Conservation (phyloP, 2,888 invertebrate species). For the Ophion costatus region DNA sequence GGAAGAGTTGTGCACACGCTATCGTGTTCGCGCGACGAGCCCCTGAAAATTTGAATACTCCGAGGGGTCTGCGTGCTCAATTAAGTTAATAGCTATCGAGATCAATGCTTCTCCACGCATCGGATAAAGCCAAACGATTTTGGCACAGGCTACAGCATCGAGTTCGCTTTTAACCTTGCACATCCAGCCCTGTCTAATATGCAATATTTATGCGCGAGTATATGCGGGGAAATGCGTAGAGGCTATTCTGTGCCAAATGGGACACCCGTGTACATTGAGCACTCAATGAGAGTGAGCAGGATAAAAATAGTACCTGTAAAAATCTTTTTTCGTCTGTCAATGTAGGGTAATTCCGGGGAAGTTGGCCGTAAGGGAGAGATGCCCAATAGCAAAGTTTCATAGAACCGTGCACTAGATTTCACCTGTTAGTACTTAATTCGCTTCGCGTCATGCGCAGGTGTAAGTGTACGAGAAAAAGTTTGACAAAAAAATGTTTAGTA, state of each 20-base stretch:
- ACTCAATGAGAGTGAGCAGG: neutral
- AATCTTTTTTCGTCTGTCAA: too few species aligned
- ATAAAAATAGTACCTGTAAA: too few species aligned
- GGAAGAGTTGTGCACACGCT: constrained; percentile 1
- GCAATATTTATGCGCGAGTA: neutral
- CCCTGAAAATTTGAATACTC: constrained; percentile 62
- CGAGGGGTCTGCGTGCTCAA: constrained; percentile 51
- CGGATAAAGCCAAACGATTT: constrained; percentile 48
- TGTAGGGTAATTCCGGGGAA: too few species aligned
- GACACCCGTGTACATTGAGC: neutral
- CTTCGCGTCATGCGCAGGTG: too few species aligned
- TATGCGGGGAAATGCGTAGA: neutral
- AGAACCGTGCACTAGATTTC: too few species aligned
- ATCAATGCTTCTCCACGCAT: constrained; percentile 64
- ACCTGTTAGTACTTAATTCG: too few species aligned
- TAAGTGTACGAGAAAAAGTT: too few species aligned
- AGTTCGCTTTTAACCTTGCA: constrained; percentile 34
- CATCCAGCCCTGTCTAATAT: constrained; percentile 8
- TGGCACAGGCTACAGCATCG: constrained; percentile 22
- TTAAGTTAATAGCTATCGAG: constrained; percentile 64
- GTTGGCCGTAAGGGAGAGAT: too few species aligned
- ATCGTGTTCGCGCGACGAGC: constrained; percentile 7
- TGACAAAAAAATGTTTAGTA: too few species aligned
- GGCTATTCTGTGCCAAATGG: neutral
- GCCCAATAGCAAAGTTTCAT: too few species aligned